phyloP scores from a whole-genome alignment of 2,888 invertebrate species.

The Acleris cristana region DNA sequence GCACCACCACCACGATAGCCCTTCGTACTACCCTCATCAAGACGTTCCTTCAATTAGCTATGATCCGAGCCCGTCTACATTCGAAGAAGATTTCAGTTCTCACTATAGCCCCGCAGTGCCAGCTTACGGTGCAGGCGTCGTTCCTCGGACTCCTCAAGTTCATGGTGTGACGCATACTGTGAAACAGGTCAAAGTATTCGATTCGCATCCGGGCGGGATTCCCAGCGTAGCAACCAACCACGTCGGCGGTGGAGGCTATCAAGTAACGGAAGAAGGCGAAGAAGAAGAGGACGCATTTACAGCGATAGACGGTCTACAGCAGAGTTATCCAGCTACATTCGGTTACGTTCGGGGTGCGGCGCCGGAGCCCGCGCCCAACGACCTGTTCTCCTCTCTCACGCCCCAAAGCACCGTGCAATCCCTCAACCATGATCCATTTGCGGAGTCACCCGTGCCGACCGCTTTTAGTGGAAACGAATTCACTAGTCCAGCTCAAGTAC shows the following conservation, averaged over 20 bases:
- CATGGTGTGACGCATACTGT: conserved; percentile 68
- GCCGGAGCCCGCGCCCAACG: conserved; percentile 51
- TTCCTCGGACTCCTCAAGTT: conserved; percentile 53
- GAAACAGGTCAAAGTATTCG: conserved; percentile 74
- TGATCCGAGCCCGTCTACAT: conserved; percentile 51
- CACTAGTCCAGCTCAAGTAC: conserved; percentile 52
- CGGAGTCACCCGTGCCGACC: conserved; percentile 54
- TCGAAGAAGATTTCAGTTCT: conserved; percentile 61
- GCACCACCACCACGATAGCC: conserved; percentile 46
- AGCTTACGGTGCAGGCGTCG: conserved; percentile 52
- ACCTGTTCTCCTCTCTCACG: conserved; percentile 57
- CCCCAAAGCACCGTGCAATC: conserved; percentile 57
- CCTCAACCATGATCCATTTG: conserved; percentile 58
- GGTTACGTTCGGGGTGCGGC: conserved; percentile 62
- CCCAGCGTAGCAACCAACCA: conserved; percentile 44
- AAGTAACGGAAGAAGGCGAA: conserved; percentile 73
- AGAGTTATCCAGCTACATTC: conserved; percentile 65
- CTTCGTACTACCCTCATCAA: conserved; percentile 56
- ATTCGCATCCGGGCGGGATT: conserved; percentile 64
- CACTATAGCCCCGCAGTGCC: conserved; percentile 56
- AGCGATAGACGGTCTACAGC: conserved; percentile 62
- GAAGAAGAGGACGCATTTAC: conserved; percentile 69
- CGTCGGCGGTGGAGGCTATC: conserved; percentile 58
- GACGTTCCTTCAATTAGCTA: conserved; percentile 48
- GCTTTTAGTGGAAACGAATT: conserved; percentile 57